Base-by-base conservation (phyloP, 2,113 vertebrate genomes). In the Xiphophorus maculatus region DNA sequence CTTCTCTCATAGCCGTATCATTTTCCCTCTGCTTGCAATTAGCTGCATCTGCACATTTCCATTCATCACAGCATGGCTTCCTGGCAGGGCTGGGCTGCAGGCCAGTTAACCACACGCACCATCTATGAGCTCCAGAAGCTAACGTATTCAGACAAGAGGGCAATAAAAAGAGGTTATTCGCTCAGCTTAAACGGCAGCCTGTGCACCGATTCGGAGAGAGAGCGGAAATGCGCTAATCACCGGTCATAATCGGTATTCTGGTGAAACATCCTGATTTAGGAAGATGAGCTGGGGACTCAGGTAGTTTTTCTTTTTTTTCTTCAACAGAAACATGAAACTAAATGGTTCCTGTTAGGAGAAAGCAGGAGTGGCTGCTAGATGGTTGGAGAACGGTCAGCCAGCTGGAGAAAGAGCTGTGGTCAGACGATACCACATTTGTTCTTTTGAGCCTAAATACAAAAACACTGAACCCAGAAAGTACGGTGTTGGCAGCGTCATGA, bases 11-110 rank as follows among this genome's bases (percentile, higher is more conserved):
- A 58, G 29, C 35, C 13, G 11, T 17, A 32, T 44, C 25, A 40
- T 67, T 63, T 13, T 48, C 25, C 25, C 29, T 54, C 30, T 68
- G 51, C 68, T 58, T 70, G 79, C 76, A 88, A 78, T 88, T 81
- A 85, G 54, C 73, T 70, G 62, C 85, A 80, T 79, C 54, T 77
- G 69, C 73, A 84, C 70, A 77, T 63, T 80, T 66, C 58, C 69
- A 76, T 87, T 88, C 64, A 82, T 82, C 63, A 73, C 67, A 70
- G 64, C 42, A 61, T 73, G 29, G 54, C 76, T 86, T 84, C 74
- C 87, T 81, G 77, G 54, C 61, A 76, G 71, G 69, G 63, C 64
- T 71, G 75, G 74, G 74, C 81, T 66, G 66, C 25, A 8, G 66
- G 75, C 82, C 75, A 74, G 37, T 76, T 77, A 79, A 84, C 80